Base-by-base conservation (phyloP, 2,113 vertebrate genomes). In the Hippoglossus stenolepis region DNA sequence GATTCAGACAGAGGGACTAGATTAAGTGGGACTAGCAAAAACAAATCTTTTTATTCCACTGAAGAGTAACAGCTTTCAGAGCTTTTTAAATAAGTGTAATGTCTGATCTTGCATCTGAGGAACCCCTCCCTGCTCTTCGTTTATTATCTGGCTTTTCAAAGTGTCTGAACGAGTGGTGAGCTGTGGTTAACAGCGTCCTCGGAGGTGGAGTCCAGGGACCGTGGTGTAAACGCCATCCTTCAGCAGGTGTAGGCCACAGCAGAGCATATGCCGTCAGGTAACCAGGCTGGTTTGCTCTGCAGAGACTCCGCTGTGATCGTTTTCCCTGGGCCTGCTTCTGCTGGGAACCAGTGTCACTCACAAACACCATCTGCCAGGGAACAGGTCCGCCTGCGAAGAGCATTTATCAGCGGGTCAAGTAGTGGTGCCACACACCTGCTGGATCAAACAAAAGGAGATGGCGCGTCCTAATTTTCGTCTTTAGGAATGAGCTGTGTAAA, bases 331-430 rank as follows among this genome's bases (percentile, higher is more conserved):
- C 90, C 91, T 63, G 31, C 60, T 93, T 95, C 96, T 94, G 94
- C 94, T 94, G 96, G 95, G 96, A 95, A 91, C 92, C 90, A 86
- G 92, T 92, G 85, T 90, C 53, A 89, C 90, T 95, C 92, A 80
- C 93, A 94, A 95, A 94, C 95, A 95, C 96, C 96, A 96, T 96
- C 96, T 97, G 96, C 93, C 95, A 93, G 78, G 83, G 86, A 93
- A 94, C 93, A 92, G 88, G 77, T 87, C 86, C 66, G 87, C 85
- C 82, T 90, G 89, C 87, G 91, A 85, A 75, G 80, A 93, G 75
- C 92, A 56, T 93, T 94, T 93, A 93, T 84, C 89, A 72, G 81
- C 56, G 11, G 84, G 90, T 88, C 88, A 77, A 89, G 56, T 51
- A 89, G 83, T 73, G 77, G 72, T 59, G 77, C 66, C 28, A 58